Evolutionary conservation across 2,113 vertebrate genomes (phyloP), one percentile per base, ranked within the genome.

Genomic region (Oplegnathus fasciatus): DNA sequence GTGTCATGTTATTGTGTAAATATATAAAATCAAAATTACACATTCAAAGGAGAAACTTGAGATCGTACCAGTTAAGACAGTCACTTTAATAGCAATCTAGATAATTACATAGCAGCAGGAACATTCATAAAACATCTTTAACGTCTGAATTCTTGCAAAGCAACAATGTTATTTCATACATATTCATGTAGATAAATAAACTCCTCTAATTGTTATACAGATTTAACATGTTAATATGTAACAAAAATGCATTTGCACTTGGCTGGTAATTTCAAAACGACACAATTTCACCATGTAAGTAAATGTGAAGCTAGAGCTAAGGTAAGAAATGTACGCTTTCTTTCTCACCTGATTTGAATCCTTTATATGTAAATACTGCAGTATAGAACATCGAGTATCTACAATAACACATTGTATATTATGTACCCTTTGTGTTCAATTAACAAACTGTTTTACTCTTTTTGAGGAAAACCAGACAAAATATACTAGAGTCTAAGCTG

Each of bases 51-150:
- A 82, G 9, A 86, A 40, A 75, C 54, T 55, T 83, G 77, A 82
- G 57, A 78, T 66, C 6, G 4, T 5, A 60, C 22, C 32, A 62
- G 54, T 91, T 75, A 60, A 88, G 85, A 92, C 88, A 84, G 84
- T 92, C 86, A 93, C 93, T 93, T 94, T 93, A 93, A 92, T 93
- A 86, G 83, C 85, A 87, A 89, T 92, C 75, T 91, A 94, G 81
- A 87, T 93, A 92, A 93, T 93, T 84, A 91, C 86, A 93, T 93
- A 94, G 94, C 95, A 94, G 95, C 94, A 92, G 90, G 80, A 91
- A 93, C 93, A 93, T 90, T 94, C 87, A 93, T 88, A 88, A 93
- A 91, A 91, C 92, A 92, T 93, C 55, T 86, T 80, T 40, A 65
- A 91, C 69, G 42, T 89, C 65, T 89, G 68, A 61, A 76, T 78